phyloP scores from a whole-genome alignment of 2,888 invertebrate species.

The Pollenia amentaria region DNA sequence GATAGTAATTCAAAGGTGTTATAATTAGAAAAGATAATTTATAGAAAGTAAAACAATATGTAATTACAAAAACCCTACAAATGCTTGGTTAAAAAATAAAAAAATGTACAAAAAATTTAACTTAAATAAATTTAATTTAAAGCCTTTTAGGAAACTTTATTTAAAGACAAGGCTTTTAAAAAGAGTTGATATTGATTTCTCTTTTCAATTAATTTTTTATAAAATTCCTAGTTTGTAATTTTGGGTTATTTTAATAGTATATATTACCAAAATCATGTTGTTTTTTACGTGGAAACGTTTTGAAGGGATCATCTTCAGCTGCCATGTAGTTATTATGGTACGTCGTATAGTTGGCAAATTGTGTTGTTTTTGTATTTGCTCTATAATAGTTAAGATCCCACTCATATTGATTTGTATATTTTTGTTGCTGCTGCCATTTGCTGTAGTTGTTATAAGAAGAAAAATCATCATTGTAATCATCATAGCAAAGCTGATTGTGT shows the following conservation, averaged over 20 bases:
- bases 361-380: conserved; percentile 25
- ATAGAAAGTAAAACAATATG: conserved; percentile 5
- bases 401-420: conserved; percentile 63
- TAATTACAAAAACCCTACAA: conserved; percentile 55
- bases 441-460: conserved; percentile 63
- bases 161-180: conserved; percentile 8
- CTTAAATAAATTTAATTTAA: conserved; percentile 31
- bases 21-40: conserved; percentile 6
- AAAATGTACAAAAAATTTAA: not conserved
- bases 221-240: conserved; percentile 22
- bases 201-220: conserved; percentile 13
- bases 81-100: conserved; percentile 32
- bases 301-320: conserved; percentile 64
- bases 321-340: conserved; percentile 30
- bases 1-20: conserved; percentile 2
- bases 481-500: conserved; percentile 53
- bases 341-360: conserved; percentile 23
- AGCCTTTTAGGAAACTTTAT: not conserved
- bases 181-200: not conserved
- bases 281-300: conserved; percentile 35
- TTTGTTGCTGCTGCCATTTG: conserved; percentile 69
- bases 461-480: conserved; percentile 60
- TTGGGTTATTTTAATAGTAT: conserved; percentile 59
- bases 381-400: conserved; percentile 64
- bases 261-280: conserved; percentile 65